phyloP scores from a whole-genome alignment of 2,797 vertebrate genomes.

The Xyrichtys novacula region DNA sequence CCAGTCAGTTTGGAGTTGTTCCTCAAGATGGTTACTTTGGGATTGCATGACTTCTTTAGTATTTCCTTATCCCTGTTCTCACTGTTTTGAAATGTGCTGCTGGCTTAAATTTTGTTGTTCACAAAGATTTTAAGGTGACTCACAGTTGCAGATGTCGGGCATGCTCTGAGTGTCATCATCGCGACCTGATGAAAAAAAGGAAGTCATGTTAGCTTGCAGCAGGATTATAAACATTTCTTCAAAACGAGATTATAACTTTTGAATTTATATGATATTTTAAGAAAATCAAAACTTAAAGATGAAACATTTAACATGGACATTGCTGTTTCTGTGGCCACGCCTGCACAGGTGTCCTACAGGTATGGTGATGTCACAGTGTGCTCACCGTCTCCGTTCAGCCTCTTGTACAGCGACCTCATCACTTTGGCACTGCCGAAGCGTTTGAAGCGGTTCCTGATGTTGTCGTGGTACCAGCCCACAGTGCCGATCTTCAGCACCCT shows the following conservation, averaged over 20 bases:
- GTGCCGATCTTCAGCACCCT: slow-evolving; percentile 93
- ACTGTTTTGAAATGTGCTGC: no score
- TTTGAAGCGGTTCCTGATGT: slow-evolving; percentile 92
- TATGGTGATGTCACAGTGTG: neutral
- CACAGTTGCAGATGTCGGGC: slow-evolving; percentile 82
- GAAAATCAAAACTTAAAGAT: no score
- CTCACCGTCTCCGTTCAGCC: slow-evolving; percentile 87
- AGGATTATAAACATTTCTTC: no score
- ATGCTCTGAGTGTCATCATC: slow-evolving; percentile 86
- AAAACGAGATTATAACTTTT: no score
- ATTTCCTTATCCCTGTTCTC: no score
- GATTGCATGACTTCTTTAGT: no score
- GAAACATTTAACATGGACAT: no score
- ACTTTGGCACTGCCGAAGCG: slow-evolving; percentile 95
- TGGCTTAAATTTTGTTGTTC: no score
- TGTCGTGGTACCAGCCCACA: slow-evolving; percentile 93
- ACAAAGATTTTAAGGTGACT: slow-evolving; percentile 52
- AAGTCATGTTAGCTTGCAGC: neutral
- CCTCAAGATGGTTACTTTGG: no score
- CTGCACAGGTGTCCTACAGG: neutral
- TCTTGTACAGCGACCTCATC: slow-evolving; percentile 90
- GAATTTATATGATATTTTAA: no score
- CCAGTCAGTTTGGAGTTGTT: no score
- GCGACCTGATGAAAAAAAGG: slow-evolving; percentile 67
- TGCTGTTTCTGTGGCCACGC: neutral